Percentiles rank a stretch among this genome's conserved stretches.
phyloP scores from a whole-genome alignment of 2,888 invertebrate genomes.

The Ypsolopha scabrella region DNA sequence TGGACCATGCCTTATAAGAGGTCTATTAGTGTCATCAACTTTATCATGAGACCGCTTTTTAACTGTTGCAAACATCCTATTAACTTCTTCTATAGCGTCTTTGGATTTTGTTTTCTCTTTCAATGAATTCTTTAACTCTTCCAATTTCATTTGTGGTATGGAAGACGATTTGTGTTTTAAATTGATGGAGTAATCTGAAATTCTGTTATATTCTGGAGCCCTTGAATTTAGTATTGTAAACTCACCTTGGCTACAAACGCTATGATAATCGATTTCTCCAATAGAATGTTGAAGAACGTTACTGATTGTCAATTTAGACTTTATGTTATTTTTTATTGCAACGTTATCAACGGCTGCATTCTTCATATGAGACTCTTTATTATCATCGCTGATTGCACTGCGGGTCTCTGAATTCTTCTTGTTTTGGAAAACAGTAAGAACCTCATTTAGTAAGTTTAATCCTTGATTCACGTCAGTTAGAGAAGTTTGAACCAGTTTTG shows the following conservation, averaged over 20 bases:
- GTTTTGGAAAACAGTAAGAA: constrained; percentile 45
- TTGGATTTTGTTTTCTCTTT: constrained; percentile 3
- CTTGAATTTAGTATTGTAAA: constrained; percentile 31
- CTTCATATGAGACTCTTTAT: too few relatives aligned
- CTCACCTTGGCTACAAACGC: constrained; percentile 19
- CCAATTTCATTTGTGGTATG: constrained; percentile 4
- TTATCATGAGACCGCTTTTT: background rate
- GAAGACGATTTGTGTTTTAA: background rate
- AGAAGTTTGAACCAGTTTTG: constrained; percentile 35
- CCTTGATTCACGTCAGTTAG: constrained; percentile 31
- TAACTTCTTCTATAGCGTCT: constrained; percentile 41
- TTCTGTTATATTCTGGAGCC: constrained; percentile 22
- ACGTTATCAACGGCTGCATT: too few relatives aligned
- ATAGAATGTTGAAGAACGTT: constrained; percentile 37
- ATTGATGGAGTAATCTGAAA: too few relatives aligned
- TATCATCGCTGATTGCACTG: too few relatives aligned
- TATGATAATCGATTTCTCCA: constrained; percentile 15
- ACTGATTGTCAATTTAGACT: constrained; percentile 21
- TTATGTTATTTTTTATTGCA: background rate
- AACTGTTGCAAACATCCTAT: constrained; percentile 3
- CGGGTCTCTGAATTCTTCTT: constrained; percentile 22
- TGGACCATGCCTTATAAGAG: constrained; percentile 39
- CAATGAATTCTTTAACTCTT: constrained; percentile 2
- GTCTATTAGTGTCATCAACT: constrained; percentile 32
- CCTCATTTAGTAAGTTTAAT: constrained; percentile 45